A percentile compares a stretch with the other conserved stretches of the same genome.
These are phyloP conservation scores for Muscicapa comitata DNA, from an alignment of 2,797 vertebrate genomes.

Conservation along the genomic window DNA sequence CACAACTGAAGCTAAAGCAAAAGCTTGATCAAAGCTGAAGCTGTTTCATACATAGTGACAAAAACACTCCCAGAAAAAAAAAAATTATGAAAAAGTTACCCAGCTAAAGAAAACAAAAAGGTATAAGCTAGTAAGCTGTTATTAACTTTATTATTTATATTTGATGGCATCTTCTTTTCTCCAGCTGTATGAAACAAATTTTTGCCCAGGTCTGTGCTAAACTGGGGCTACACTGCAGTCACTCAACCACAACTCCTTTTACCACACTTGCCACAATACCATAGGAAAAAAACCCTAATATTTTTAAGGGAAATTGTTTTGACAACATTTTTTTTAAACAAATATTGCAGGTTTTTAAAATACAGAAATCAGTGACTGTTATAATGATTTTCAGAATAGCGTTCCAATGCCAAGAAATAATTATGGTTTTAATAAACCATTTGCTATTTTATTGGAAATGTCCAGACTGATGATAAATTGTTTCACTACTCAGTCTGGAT, in stretches of 20 bases:
- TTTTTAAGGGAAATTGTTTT: neutral
- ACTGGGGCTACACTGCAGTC: neutral
- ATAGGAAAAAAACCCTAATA: fast-evolving
- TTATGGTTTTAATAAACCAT: neutral
- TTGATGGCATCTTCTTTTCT: neutral
- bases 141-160: neutral
- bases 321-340: neutral
- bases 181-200: neutral
- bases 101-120: neutral
- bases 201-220: neutral
- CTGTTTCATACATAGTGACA: neutral
- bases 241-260: neutral
- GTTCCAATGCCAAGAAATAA: slow-evolving; percentile 18
- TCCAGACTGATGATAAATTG: slow-evolving; percentile 3
- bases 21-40: neutral
- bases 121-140: neutral
- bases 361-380: neutral
- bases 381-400: neutral
- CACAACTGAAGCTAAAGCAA: neutral
- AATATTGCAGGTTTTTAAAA: neutral
- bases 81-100: neutral
- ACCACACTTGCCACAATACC: neutral
- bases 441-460: slow-evolving; percentile 32
- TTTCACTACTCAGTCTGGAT: neutral
- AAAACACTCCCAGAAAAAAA: neutral